A percentile compares a stretch with the other conserved stretches of the same genome.
Conservation (phyloP, 2,888 invertebrate species). For the Spicauda simplicius region DNA sequence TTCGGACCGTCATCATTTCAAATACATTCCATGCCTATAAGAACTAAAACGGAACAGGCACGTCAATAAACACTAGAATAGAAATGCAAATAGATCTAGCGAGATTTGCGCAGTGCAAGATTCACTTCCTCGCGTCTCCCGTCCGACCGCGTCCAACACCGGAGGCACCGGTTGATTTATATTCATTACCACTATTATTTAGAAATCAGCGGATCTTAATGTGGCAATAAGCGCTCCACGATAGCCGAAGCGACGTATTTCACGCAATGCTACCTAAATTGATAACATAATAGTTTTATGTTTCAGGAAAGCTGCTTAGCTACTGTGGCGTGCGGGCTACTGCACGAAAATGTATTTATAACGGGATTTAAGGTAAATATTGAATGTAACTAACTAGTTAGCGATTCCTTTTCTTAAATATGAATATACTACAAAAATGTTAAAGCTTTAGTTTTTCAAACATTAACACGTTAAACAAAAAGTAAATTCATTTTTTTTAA, state of each 20-base stretch:
- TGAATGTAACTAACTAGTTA: background rate
- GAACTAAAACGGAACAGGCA: background rate
- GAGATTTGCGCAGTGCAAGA: constrained; percentile 3
- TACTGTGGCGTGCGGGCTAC: background rate
- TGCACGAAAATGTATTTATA: constrained; percentile 1
- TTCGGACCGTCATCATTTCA: no score
- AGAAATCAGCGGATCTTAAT: constrained; percentile 64
- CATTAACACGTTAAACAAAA: no score
- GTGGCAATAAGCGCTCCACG: constrained; percentile 50
- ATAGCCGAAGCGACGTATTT: constrained; percentile 44
- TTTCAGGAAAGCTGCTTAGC: constrained; percentile 17
- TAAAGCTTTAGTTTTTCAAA: no score
- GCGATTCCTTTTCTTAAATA: no score
- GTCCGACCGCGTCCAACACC: constrained; percentile 47
- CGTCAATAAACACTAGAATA: background rate
- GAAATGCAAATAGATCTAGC: background rate
- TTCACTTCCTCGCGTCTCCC: constrained; percentile 15
- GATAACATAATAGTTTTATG: constrained; percentile 34
- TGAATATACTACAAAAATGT: no score
- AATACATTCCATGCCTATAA: background rate
- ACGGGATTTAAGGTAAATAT: background rate
- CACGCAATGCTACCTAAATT: constrained; percentile 35
- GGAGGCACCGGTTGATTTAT: constrained; percentile 63
- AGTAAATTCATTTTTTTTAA: no score
- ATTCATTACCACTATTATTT: constrained; percentile 59